phyloP scores from a whole-genome alignment of 2,888 invertebrate species.

The Thera obeliscata region DNA sequence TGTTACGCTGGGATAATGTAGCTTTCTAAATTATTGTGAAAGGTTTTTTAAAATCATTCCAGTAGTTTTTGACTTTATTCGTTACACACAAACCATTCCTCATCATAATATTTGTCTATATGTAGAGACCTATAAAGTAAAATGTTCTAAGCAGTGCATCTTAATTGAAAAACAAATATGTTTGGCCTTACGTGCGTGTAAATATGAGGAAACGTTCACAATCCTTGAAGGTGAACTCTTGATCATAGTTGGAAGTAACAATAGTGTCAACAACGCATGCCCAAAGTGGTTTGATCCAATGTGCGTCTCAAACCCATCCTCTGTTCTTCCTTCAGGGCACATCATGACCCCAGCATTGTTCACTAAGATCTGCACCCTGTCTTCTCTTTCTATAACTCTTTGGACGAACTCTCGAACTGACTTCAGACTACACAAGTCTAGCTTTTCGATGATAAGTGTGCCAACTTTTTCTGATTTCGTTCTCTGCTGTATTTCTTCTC shows the following conservation, averaged over 20 bases:
- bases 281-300: constrained; percentile 88
- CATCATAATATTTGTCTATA: no score
- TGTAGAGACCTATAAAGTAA: no score
- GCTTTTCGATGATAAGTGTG: constrained; percentile 66
- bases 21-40: no score
- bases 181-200: constrained; percentile 72
- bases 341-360: constrained; percentile 89
- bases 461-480: constrained; percentile 47
- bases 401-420: constrained; percentile 84
- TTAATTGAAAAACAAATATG: neutral
- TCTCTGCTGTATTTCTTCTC: constrained; percentile 70
- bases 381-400: constrained; percentile 71
- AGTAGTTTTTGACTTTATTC: no score
- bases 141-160: neutral
- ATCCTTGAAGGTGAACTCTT: constrained; percentile 85
- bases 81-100: no score
- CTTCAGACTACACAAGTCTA: constrained; percentile 83
- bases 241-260: constrained; percentile 85
- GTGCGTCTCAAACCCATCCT: constrained; percentile 88
- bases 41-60: no score
- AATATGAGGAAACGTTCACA: constrained; percentile 85
- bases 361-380: constrained; percentile 82
- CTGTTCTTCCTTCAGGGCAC: constrained; percentile 85
- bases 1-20: no score
- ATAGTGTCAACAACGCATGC: constrained; percentile 85